A percentile compares a stretch with the other conserved stretches of the same genome.
Conservation (phyloP, 2,113 vertebrate genomes). For the Scatophagus argus region DNA sequence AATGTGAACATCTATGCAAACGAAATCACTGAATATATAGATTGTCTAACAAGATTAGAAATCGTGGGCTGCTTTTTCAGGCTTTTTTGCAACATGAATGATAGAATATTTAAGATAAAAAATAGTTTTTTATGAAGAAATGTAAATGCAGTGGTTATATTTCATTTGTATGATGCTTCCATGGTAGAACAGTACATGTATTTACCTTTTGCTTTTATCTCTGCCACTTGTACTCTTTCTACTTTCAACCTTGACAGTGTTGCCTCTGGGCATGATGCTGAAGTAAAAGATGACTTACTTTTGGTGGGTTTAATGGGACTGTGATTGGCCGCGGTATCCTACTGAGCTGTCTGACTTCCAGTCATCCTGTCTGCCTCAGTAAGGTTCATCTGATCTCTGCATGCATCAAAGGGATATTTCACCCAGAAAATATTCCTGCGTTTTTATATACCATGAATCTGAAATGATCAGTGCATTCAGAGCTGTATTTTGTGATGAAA, state of each 20-base stretch:
- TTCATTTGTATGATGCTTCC: conserved; percentile 3
- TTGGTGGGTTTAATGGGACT: conserved; percentile 46
- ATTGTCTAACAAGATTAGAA: neutral
- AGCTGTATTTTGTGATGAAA: conserved; percentile 19
- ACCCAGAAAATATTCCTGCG: conserved; percentile 31
- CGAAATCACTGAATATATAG: neutral
- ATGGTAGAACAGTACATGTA: neutral
- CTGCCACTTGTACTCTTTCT: conserved; percentile 1
- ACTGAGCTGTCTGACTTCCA: conserved; percentile 33
- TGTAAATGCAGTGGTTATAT: neutral
- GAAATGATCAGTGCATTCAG: conserved; percentile 17
- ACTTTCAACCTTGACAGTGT: conserved; percentile 31
- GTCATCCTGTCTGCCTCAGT: conserved; percentile 29
- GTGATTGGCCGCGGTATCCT: conserved; percentile 33
- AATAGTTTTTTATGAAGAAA: neutral
- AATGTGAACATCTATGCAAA: neutral
- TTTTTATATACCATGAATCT: conserved; percentile 42
- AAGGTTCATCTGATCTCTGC: conserved; percentile 30
- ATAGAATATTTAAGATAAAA: neutral
- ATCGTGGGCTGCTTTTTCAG: neutral
- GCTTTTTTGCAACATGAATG: neutral
- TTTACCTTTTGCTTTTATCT: conserved; percentile 52
- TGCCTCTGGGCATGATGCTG: conserved; percentile 41
- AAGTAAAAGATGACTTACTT: conserved; percentile 54
- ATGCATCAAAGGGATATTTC: conserved; percentile 52